Percentiles rank a stretch among this genome's conserved stretches.
Conservation (phyloP, 2,888 invertebrate species). For the Ormia ochracea region DNA sequence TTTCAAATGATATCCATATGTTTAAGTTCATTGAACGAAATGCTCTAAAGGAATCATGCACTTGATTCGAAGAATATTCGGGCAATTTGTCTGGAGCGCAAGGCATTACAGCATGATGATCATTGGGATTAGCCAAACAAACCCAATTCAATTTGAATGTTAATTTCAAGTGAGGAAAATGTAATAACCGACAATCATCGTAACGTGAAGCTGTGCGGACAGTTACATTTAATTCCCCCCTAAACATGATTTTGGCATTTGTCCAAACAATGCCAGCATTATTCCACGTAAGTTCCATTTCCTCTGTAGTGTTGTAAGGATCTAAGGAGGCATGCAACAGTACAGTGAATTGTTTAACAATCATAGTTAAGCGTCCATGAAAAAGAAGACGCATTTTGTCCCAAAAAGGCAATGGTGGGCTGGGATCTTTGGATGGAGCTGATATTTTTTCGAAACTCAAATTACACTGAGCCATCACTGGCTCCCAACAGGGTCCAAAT, state of each 20-base stretch:
- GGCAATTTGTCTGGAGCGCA: conserved; percentile 97
- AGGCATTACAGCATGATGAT: conserved; percentile 96
- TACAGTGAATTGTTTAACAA: conserved; percentile 91
- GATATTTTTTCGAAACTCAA: conserved; percentile 90
- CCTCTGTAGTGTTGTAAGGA: conserved; percentile 99
- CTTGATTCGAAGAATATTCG: conserved; percentile 96
- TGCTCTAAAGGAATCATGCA: conserved; percentile 95
- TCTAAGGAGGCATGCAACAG: conserved; percentile 96
- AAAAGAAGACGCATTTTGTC: conserved; percentile 94
- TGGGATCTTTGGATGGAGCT: conserved; percentile 93
- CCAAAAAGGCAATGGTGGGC: conserved; percentile 96
- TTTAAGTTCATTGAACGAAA: conserved; percentile 93
- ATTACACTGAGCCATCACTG: conserved; percentile 80
- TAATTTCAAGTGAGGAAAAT: conserved; percentile 91
- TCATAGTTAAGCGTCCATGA: conserved; percentile 94
- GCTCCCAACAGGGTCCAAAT: conserved; percentile 99
- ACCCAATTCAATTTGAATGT: conserved; percentile 92
- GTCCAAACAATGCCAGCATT: conserved; percentile 97
- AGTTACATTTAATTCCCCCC: conserved; percentile 95
- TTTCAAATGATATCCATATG: conserved; percentile 87
- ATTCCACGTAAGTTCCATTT: conserved; percentile 98
- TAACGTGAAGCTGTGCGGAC: conserved; percentile 98
- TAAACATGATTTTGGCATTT: conserved; percentile 92
- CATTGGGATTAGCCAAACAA: conserved; percentile 94
- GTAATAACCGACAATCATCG: conserved; percentile 96